Percentiles rank a stretch among this genome's conserved stretches.
Evolutionary conservation across 1,140 invertebrate genomes (phyloP).

Genomic region (Proales similis): DNA sequence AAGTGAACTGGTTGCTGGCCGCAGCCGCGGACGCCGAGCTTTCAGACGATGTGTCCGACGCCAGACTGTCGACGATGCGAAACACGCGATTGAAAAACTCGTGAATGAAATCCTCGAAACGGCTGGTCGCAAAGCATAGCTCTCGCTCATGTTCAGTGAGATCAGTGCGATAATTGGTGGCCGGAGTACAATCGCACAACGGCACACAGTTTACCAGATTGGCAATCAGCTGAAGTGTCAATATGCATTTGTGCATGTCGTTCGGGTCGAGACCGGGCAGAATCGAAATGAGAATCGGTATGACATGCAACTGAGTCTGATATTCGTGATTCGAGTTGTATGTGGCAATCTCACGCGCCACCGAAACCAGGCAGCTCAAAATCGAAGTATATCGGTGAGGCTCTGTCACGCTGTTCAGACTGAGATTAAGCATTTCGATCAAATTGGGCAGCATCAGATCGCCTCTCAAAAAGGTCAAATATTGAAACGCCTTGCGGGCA

Average conservation of each 20-base stretch:
- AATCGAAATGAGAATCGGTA: conserved; percentile 69
- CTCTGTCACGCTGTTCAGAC: conserved; percentile 75
- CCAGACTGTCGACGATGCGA: conserved; percentile 8
- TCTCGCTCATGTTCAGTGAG: conserved; percentile 68
- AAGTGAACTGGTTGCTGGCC: conserved; percentile 4
- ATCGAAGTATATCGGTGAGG: conserved; percentile 71
- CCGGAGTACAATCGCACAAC: conserved; percentile 72
- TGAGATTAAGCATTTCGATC: conserved; percentile 62
- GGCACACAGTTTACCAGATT: conserved; percentile 69
- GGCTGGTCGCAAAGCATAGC: conserved; percentile 68
- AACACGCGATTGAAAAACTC: conserved; percentile 61
- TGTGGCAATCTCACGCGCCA: conserved; percentile 61
- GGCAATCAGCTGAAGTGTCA: conserved; percentile 67
- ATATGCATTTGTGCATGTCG: conserved; percentile 72
- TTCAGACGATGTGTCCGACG: conserved; percentile 15
- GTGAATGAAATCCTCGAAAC: conserved; percentile 78
- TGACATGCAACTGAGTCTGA: conserved; percentile 69
- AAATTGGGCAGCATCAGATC: conserved; percentile 72
- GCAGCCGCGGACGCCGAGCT: conserved; percentile 23
- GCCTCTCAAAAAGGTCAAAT: conserved; percentile 69
- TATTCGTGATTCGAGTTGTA: conserved; percentile 57
- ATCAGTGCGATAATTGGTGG: conserved; percentile 61
- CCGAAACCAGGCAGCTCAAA: conserved; percentile 67
- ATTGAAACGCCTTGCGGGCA: conserved; percentile 63
- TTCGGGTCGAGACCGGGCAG: conserved; percentile 84